Conservation (phyloP, 2,888 invertebrate genomes). For the Mechanitis messenoides region DNA sequence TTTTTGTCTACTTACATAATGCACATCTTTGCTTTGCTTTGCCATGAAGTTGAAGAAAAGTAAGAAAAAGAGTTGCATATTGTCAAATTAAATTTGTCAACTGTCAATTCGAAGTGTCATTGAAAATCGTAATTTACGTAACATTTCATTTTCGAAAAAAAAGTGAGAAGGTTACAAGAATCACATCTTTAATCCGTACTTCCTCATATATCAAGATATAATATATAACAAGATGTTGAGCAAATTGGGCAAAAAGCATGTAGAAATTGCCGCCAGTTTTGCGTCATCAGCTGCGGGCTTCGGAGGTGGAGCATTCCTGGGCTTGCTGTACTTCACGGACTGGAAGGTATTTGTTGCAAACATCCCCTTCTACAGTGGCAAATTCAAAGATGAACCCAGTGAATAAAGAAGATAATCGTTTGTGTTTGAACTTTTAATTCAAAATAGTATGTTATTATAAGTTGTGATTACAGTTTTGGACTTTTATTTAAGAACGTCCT, state of each 20-base stretch:
- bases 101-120: no score
- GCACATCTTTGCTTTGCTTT: no score
- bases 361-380: constrained; percentile 85
- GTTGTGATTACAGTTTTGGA: constrained; percentile 21
- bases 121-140: constrained; percentile 7
- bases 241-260: constrained; percentile 79
- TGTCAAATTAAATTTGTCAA: no score
- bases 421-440: constrained; percentile 29
- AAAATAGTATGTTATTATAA: constrained; percentile 39
- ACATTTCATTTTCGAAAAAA: not conserved
- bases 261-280: constrained; percentile 72
- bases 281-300: constrained; percentile 78
- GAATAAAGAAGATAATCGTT: constrained; percentile 35
- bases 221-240: constrained; percentile 47
- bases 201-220: no score
- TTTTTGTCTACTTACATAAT: no score
- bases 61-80: no score
- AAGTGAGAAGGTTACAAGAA: not conserved
- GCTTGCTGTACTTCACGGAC: constrained; percentile 84
- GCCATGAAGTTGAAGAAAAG: no score
- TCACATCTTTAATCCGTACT: not conserved
- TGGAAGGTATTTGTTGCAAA: constrained; percentile 85
- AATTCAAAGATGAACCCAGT: constrained; percentile 75
- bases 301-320: constrained; percentile 79
- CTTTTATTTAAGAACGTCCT: constrained; percentile 14